Evolutionary conservation across 2,888 invertebrate genomes (phyloP).

Genomic region (Heteromurus nitidus): DNA sequence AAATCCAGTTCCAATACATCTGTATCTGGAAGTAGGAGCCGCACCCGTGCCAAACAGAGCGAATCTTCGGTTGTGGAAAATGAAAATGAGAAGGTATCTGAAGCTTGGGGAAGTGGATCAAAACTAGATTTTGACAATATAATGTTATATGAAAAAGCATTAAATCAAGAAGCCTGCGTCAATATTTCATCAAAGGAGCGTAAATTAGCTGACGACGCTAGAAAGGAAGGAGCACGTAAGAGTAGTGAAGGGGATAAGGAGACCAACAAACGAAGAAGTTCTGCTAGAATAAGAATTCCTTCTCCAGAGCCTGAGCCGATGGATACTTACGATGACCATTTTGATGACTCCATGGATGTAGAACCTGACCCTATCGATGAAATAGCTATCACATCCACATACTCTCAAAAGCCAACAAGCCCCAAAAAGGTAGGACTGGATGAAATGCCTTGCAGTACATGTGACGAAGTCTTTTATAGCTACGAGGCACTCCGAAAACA

Average conservation of each 20-base stretch:
- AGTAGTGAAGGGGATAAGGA: not conserved
- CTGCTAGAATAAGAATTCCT: not conserved
- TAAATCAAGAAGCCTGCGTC: not conserved
- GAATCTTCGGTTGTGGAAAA: no score
- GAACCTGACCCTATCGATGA: constrained; percentile 20
- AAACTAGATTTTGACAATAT: no score
- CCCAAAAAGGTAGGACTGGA: not conserved
- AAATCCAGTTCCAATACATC: no score
- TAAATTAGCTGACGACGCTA: constrained; percentile 27
- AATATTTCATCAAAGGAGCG: constrained; percentile 9
- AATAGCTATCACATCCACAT: constrained; percentile 46
- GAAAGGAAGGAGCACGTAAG: no score
- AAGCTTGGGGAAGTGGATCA: no score
- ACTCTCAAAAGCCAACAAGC: constrained; percentile 26
- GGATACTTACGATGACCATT: constrained; percentile 17
- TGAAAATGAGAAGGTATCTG: no score
- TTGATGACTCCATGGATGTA: constrained; percentile 39
- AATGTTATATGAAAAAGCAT: not conserved
- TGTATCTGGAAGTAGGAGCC: not conserved
- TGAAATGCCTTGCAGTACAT: constrained; percentile 47
- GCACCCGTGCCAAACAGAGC: no score
- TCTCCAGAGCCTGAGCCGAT: constrained; percentile 31
- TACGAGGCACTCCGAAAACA: constrained; percentile 48
- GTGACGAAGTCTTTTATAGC: constrained; percentile 42
- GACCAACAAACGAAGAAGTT: not conserved